These are phyloP conservation scores for Ylistrum balloti DNA, from an alignment of 1,140 invertebrate species.

Conservation along the genomic window DNA sequence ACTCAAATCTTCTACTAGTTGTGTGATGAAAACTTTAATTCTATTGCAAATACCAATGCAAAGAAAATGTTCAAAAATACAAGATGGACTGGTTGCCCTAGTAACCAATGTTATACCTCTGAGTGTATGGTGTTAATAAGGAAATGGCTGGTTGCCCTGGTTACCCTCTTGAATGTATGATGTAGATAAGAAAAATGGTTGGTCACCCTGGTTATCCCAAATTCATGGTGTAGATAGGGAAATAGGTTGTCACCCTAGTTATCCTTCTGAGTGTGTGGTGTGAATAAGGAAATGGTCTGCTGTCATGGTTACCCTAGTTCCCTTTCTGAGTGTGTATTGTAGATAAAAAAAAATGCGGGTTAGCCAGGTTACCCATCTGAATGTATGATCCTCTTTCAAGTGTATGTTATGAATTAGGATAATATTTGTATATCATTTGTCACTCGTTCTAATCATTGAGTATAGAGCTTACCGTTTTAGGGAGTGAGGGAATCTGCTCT, in stretches of 20 bases:
- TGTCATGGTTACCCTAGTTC: neutral
- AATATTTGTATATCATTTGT: no score
- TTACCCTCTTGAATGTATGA: neutral
- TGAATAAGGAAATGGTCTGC: neutral
- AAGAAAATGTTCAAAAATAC: no score
- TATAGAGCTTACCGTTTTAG: no score
- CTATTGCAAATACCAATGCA: no score
- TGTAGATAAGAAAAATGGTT: neutral
- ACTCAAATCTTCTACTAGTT: no score
- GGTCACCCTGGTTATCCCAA: neutral
- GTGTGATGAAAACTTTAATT: no score
- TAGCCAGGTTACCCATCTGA: neutral
- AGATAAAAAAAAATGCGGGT: neutral
- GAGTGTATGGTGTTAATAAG: neutral
- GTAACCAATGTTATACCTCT: neutral
- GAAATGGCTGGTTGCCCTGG: neutral
- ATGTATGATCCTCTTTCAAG: neutral
- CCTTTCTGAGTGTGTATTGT: neutral
- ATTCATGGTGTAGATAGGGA: neutral
- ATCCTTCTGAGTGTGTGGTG: neutral
- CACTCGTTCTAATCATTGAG: no score
- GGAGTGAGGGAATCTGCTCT: no score
- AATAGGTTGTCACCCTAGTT: neutral
- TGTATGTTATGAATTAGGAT: neutral
- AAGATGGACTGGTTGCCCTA: neutral